phyloP scores from a whole-genome alignment of 2,797 vertebrate species.

The Phataginus tetradactyla region DNA sequence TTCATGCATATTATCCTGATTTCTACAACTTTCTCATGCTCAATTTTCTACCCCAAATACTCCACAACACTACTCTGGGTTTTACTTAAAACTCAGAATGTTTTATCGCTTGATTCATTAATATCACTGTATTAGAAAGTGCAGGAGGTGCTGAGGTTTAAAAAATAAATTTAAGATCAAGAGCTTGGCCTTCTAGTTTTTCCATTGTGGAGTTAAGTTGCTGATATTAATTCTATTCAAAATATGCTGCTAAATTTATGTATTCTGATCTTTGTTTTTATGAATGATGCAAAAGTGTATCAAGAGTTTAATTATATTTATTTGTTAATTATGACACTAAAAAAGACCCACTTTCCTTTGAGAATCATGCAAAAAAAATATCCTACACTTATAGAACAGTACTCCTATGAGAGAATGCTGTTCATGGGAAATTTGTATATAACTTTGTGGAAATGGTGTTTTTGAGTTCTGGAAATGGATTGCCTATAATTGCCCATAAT shows the following conservation, averaged over 20 bases:
- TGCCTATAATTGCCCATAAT: conserved; percentile 5
- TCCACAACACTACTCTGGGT: neutral
- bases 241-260: neutral
- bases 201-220: neutral
- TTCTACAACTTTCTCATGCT: neutral
- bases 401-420: neutral
- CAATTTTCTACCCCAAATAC: neutral
- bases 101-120: conserved; percentile 29
- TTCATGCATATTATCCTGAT: neutral
- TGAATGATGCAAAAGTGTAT: conserved; percentile 45
- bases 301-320: conserved; percentile 29
- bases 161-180: conserved; percentile 1
- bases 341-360: neutral
- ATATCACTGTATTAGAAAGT: neutral
- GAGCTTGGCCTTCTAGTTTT: neutral
- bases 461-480: conserved; percentile 38
- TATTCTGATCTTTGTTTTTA: conserved; percentile 38
- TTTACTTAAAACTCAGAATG: neutral
- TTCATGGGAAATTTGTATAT: conserved; percentile 49
- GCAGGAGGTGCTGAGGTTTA: neutral
- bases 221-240: neutral
- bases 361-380: neutral
- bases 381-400: neutral
- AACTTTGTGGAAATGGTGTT: conserved; percentile 25
- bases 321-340: neutral